Evolutionary conservation across 2,113 vertebrate genomes (phyloP).

Genomic region (Rhynchopsitta pachyrhyncha): DNA sequence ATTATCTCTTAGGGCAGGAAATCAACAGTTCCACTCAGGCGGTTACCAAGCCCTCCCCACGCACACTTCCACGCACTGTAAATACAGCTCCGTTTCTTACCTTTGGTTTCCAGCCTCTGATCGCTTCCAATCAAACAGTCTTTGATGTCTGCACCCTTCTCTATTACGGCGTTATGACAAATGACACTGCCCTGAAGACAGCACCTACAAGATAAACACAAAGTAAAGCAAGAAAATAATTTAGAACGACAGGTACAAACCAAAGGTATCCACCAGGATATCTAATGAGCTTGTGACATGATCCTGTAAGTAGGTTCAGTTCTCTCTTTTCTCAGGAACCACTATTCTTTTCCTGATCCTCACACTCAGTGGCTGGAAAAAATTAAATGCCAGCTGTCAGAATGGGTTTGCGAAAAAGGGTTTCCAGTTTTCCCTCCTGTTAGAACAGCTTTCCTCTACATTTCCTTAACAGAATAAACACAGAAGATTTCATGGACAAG

Average conservation of each 20-base stretch:
- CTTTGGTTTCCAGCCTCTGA: conserved; percentile 86
- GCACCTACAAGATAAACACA: conserved; percentile 79
- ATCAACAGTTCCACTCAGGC: conserved; percentile 54
- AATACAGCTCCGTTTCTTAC: conserved; percentile 72
- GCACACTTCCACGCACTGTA: background rate
- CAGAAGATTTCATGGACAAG: background rate
- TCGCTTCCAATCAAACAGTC: conserved; percentile 92
- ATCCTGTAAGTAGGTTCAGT: background rate
- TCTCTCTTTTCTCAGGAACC: background rate
- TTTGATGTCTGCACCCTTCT: conserved; percentile 90
- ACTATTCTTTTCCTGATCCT: background rate
- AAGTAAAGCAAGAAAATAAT: background rate
- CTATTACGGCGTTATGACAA: conserved; percentile 89
- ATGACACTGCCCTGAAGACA: conserved; percentile 91
- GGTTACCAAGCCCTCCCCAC: background rate
- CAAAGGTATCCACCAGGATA: background rate
- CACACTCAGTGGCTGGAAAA: background rate
- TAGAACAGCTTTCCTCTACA: conserved; percentile 10
- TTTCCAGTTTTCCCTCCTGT: conserved; percentile 16
- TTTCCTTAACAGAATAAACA: conserved; percentile 20
- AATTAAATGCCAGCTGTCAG: conserved; percentile 14
- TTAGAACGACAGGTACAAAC: background rate
- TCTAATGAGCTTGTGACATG: background rate
- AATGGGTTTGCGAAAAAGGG: background rate
- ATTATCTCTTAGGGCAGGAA: conserved; percentile 57